These are phyloP conservation scores for Athrips mouffetella DNA, from an alignment of 2,888 invertebrate species.

Conservation along the genomic window DNA sequence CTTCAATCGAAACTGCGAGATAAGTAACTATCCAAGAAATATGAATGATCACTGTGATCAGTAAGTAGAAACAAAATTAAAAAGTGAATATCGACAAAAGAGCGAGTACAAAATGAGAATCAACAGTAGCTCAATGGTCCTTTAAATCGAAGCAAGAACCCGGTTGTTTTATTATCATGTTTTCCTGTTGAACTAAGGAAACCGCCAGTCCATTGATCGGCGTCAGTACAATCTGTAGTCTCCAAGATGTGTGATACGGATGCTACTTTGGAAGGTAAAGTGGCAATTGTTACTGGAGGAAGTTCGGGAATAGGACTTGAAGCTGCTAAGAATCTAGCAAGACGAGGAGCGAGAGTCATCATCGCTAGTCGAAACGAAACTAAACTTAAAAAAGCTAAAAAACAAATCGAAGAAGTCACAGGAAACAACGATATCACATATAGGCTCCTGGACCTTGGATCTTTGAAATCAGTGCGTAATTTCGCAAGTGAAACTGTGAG, in stretches of 20 bases:
- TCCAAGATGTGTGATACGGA: slow-evolving; percentile 37
- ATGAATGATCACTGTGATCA: too few species aligned
- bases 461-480: slow-evolving; percentile 67
- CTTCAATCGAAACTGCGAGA: too few species aligned
- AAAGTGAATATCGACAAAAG: too few species aligned
- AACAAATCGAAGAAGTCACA: slow-evolving; percentile 46
- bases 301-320: slow-evolving; percentile 66
- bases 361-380: slow-evolving; percentile 72
- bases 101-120: slow-evolving; percentile 5
- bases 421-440: slow-evolving; percentile 51
- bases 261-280: slow-evolving; percentile 51
- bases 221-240: slow-evolving; percentile 13
- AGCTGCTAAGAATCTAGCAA: slow-evolving; percentile 63
- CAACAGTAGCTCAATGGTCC: slow-evolving; percentile 21
- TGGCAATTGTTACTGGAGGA: slow-evolving; percentile 62
- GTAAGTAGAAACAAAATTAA: too few species aligned
- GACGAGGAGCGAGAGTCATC: slow-evolving; percentile 67
- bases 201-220: slow-evolving; percentile 23
- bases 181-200: slow-evolving; percentile 24
- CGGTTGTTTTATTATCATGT: slow-evolving; percentile 21
- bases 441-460: slow-evolving; percentile 60
- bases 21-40: too few species aligned
- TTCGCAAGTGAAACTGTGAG: slow-evolving; percentile 71
- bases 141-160: slow-evolving; percentile 27
- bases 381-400: slow-evolving; percentile 54